Percentiles rank a stretch among this genome's conserved stretches.
Evolutionary conservation across 2,888 invertebrate species (phyloP).

Genomic region (Eurytoma adleriae): DNA sequence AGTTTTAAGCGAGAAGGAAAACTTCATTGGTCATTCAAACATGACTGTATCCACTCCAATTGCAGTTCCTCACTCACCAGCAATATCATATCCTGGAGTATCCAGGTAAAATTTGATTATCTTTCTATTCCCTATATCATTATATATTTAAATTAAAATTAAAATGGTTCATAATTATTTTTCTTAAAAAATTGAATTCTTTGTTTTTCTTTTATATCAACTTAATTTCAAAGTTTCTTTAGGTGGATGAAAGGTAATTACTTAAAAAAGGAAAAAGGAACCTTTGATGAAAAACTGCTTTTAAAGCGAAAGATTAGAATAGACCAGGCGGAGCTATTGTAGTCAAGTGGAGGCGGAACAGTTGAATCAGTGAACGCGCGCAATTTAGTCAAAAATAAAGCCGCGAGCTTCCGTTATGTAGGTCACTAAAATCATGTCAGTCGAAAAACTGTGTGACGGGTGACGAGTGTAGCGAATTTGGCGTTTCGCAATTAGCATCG

Average conservation of each 20-base stretch:
- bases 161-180: not conserved
- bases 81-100: slow-evolving; percentile 58
- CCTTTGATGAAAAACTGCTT: too few species aligned
- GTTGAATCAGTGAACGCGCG: too few species aligned
- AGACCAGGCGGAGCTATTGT: too few species aligned
- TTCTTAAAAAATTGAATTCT: too few species aligned
- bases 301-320: too few species aligned
- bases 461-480: too few species aligned
- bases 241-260: too few species aligned
- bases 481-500: too few species aligned
- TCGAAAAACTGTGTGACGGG: not conserved
- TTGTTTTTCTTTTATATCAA: too few species aligned
- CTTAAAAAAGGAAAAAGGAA: too few species aligned
- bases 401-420: slow-evolving; percentile 8
- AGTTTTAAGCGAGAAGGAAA: slow-evolving; percentile 57
- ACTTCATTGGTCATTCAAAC: slow-evolving; percentile 62
- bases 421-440: slow-evolving; percentile 9
- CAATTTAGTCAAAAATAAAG: slow-evolving; percentile 2
- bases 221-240: too few species aligned
- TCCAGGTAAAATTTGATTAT: slow-evolving; percentile 41
- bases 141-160: slow-evolving; percentile 9
- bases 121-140: not conserved
- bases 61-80: slow-evolving; percentile 68
- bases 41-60: slow-evolving; percentile 71
- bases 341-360: too few species aligned